Evolutionary conservation across 2,888 invertebrate species (phyloP), one percentile per base, ranked within the genome.

Genomic region (Zeuzera pyrina): DNA sequence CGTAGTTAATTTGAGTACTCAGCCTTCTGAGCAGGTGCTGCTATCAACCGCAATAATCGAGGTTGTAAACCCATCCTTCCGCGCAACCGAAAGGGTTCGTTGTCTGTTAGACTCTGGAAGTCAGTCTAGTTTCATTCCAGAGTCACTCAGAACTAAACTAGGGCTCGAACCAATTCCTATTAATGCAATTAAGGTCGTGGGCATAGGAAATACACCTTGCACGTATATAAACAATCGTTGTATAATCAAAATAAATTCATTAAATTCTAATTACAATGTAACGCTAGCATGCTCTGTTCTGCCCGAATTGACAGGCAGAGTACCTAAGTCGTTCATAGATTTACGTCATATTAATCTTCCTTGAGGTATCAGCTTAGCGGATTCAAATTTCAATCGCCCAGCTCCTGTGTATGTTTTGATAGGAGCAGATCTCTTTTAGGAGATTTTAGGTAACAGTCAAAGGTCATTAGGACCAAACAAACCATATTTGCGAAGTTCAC

Each of bases 71-170:
- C 42, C 41, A 25, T 2, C 30, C 0, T 37, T 25, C 11, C 11
- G 32, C 4, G 25, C 38, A 33, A 30, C 27, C 22, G 15, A 10
- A 7, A 31, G 26, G n/a, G 44, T 41, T 31, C 39, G 39, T 3
- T 35, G 35, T 14, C 27, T 43, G 4, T 21, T 44, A 24, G 45
- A 43, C 12, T 39, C 41, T 14, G 48, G 48, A 1, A 46, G 44
- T 15, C 42, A 49, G 15, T 41, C 40, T 5, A 34, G 39, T 5
- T 45, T 49, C 35, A 42, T 46, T 2, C 29, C 38, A 11, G 21
- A 39, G 29, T 26, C 31, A 1, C 19, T 45, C 16, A 33, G 38
- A 23, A 3, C 35, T 8, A 39, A 35, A 24, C 10, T 45, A 11
- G n/a, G 14, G 3, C 12, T 46, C 23, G 34, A 35, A 3, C 34